phyloP scores from a whole-genome alignment of 2,113 vertebrate species.

The Cavia aperea region DNA sequence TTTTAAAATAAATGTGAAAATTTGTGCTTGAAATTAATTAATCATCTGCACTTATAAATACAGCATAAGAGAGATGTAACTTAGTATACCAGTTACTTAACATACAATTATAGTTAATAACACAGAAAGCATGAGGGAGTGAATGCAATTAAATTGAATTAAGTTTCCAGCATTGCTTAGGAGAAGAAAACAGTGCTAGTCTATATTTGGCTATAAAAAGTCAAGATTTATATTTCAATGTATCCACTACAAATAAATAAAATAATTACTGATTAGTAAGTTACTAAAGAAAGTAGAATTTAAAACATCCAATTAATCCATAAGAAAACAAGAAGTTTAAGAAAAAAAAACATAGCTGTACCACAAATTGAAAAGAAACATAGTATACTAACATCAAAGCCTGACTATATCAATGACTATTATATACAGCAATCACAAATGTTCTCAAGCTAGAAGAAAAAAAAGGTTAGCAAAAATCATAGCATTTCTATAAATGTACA shows the following conservation, averaged over 20 bases:
- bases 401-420: not conserved
- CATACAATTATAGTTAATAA: not conserved
- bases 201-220: not conserved
- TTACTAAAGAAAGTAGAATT: not conserved
- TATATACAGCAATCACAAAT: not conserved
- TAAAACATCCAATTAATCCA: not conserved
- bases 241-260: not conserved
- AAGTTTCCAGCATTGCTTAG: not conserved
- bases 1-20: slow-evolving; percentile 2
- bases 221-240: not conserved
- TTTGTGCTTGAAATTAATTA: slow-evolving; percentile 8
- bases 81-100: not conserved
- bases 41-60: not conserved
- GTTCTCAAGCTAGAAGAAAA: not conserved
- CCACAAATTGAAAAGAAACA: not conserved
- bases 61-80: not conserved
- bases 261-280: not conserved
- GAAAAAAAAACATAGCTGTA: not conserved
- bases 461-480: not conserved
- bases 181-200: not conserved
- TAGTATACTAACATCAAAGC: not conserved
- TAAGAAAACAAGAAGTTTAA: not conserved
- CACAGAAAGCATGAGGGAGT: not conserved
- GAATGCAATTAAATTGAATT: not conserved
- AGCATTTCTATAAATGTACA: not conserved